Evolutionary conservation across 2,113 vertebrate species (phyloP).

Genomic region (Callochromis pleurospilus): DNA sequence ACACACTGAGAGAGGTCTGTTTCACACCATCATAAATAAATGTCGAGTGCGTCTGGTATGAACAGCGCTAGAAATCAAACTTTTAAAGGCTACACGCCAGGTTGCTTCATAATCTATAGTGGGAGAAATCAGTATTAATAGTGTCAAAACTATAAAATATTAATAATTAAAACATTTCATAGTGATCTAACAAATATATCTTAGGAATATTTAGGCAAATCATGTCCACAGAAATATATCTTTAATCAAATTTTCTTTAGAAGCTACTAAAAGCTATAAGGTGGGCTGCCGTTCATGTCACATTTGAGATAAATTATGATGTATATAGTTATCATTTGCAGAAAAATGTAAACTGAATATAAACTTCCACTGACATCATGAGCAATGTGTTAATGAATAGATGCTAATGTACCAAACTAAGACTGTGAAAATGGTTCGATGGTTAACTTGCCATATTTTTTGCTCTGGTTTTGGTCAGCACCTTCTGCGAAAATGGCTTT

Average conservation of each 20-base stretch:
- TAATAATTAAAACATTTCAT: background rate
- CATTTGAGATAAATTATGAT: background rate
- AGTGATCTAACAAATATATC: background rate
- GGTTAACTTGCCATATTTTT: background rate
- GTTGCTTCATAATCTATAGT: background rate
- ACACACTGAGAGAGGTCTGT: background rate
- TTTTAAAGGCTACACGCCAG: background rate
- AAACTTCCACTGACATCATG: background rate
- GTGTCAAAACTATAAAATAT: background rate
- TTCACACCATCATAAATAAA: background rate
- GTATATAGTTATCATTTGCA: background rate
- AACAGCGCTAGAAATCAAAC: background rate
- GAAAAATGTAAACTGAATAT: background rate
- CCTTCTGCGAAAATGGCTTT: background rate
- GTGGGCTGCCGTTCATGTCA: background rate
- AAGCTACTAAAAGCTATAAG: background rate
- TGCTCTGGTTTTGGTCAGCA: background rate
- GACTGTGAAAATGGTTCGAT: background rate
- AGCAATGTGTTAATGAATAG: background rate
- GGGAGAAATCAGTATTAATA: background rate
- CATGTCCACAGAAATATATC: background rate
- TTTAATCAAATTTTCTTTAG: background rate
- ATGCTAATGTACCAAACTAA: background rate
- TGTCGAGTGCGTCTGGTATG: background rate
- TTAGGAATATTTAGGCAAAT: background rate